phyloP scores from a whole-genome alignment of 1,140 invertebrate species.

The Sarcophaga bullata region DNA sequence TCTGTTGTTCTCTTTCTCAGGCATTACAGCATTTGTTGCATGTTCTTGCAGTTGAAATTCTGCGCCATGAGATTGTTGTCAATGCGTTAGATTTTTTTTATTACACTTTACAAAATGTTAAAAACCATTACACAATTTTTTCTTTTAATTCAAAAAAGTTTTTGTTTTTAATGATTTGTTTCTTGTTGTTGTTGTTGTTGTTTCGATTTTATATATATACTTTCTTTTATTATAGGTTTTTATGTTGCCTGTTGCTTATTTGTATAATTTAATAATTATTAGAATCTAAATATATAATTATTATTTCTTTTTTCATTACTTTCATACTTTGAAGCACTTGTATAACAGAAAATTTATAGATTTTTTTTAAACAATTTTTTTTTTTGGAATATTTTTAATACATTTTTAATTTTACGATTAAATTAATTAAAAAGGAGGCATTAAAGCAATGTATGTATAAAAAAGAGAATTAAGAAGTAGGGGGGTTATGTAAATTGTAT shows the following conservation, averaged over 20 bases:
- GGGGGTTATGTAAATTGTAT: too few species aligned
- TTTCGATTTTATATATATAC: slow-evolving; percentile 25
- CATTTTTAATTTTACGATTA: too few species aligned
- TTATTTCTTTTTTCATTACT: background rate
- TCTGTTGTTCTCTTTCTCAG: too few species aligned
- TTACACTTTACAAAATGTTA: background rate
- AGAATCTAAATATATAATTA: slow-evolving; percentile 34
- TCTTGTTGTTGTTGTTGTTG: slow-evolving; percentile 26
- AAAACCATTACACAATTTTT: background rate
- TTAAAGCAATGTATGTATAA: background rate
- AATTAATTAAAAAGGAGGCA: too few species aligned
- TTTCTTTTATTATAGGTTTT: slow-evolving; percentile 8
- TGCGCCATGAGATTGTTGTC: too few species aligned
- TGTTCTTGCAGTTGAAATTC: too few species aligned
- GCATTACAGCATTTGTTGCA: too few species aligned
- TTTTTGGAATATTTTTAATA: background rate
- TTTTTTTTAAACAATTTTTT: background rate
- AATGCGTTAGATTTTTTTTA: too few species aligned
- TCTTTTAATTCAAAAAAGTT: slow-evolving; percentile 27
- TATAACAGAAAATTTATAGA: slow-evolving; percentile 32
- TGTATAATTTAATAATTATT: slow-evolving; percentile 41
- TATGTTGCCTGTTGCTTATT: background rate
- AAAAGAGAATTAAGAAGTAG: background rate
- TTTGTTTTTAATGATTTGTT: background rate
- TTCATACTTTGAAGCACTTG: slow-evolving; percentile 31